phyloP scores from a whole-genome alignment of 2,797 vertebrate genomes.

The Bradypus variegatus region DNA sequence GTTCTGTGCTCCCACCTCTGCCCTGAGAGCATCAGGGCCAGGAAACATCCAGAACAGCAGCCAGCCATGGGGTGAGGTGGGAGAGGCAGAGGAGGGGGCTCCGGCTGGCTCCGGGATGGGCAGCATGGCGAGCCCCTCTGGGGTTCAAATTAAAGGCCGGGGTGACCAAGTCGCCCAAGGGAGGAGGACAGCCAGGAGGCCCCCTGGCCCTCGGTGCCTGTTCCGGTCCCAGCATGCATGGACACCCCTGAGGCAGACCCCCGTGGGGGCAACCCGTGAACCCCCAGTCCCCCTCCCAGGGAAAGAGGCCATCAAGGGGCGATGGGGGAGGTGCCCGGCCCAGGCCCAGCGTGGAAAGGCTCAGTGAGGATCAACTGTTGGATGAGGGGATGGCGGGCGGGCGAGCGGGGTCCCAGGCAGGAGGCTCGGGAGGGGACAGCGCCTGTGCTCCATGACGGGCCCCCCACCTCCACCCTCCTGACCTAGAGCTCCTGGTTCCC shows the following conservation, averaged over 20 bases:
- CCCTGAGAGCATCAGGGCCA: neutral
- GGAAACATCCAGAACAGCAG: neutral
- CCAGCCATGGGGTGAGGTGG: neutral
- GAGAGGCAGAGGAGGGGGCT: neutral
- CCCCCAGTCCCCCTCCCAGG: neutral
- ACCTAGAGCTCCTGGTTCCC: accelerated
- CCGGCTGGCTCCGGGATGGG: neutral
- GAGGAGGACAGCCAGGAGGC: neutral
- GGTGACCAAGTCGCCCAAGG: neutral
- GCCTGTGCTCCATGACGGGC: neutral
- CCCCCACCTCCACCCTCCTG: neutral
- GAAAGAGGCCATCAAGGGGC: conserved; percentile 56
- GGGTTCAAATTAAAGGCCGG: neutral
- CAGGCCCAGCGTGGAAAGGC: conserved; percentile 34
- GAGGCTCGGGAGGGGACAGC: neutral
- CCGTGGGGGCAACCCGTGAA: conserved; percentile 20
- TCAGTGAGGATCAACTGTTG: conserved; percentile 68
- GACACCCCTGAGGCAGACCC: neutral
- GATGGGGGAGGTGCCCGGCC: neutral
- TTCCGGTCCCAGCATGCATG: neutral
- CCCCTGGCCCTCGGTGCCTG: neutral
- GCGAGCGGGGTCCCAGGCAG: neutral
- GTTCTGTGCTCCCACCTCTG: neutral
- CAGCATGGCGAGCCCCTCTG: neutral
- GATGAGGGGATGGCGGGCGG: conserved; percentile 37